Evolutionary conservation across 2,888 invertebrate genomes (phyloP).

Genomic region (Parthenolecanium corni): DNA sequence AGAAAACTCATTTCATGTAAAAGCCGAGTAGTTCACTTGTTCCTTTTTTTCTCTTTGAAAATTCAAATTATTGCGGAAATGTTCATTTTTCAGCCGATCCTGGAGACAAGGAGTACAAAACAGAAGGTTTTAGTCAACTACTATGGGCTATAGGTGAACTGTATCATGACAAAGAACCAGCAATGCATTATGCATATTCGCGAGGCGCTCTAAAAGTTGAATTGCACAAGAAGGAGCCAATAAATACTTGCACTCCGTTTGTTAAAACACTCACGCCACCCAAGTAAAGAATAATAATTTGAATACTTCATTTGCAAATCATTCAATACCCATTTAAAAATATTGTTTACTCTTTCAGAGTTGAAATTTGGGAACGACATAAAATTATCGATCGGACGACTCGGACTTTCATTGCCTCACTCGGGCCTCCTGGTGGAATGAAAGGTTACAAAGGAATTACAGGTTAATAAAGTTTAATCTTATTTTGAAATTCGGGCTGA

Average conservation of each 20-base stretch:
- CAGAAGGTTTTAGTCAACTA: constrained; percentile 49
- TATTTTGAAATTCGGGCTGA: too few relatives aligned
- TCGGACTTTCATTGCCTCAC: constrained; percentile 63
- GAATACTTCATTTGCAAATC: too few relatives aligned
- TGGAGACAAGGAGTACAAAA: constrained; percentile 60
- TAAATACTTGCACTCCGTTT: constrained; percentile 62
- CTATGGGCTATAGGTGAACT: constrained; percentile 78
- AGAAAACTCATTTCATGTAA: constrained; percentile 61
- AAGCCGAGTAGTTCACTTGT: too few relatives aligned
- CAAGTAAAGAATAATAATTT: constrained; percentile 16
- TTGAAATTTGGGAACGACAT: constrained; percentile 43
- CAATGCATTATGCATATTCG: constrained; percentile 70
- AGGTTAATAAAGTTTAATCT: too few relatives aligned
- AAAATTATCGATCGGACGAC: constrained; percentile 48
- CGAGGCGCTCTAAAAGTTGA: constrained; percentile 55
- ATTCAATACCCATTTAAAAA: neutral
- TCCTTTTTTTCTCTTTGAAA: neutral
- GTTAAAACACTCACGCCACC: constrained; percentile 22
- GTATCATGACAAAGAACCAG: constrained; percentile 64
- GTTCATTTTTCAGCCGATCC: constrained; percentile 50
- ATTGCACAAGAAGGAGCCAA: constrained; percentile 51
- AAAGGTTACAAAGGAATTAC: constrained; percentile 65
- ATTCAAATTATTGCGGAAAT: neutral
- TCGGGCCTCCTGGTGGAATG: constrained; percentile 73
- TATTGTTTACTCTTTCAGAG: constrained; percentile 30